Evolutionary conservation across 2,888 invertebrate genomes (phyloP).

Genomic region (Diaperis boleti): DNA sequence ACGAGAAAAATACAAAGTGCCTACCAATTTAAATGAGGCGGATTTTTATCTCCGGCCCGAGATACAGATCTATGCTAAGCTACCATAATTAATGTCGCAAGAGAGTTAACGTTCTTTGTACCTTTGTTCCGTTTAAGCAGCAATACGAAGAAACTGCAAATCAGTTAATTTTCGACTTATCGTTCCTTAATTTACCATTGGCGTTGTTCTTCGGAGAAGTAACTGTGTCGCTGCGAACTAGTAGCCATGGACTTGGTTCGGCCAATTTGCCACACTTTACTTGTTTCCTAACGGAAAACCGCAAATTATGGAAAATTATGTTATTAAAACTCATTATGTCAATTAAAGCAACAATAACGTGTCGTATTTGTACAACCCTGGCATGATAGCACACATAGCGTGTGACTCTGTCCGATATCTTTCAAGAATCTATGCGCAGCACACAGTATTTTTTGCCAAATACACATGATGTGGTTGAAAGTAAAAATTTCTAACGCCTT

Average conservation of each 20-base stretch:
- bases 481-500: slow-evolving; percentile 5
- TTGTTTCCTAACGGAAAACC: slow-evolving; percentile 9
- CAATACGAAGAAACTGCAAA: not conserved
- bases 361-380: slow-evolving; percentile 16
- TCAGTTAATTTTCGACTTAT: not conserved
- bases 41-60: not conserved
- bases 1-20: no score
- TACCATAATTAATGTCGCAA: slow-evolving; percentile 1
- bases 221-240: no score
- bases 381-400: slow-evolving; percentile 10
- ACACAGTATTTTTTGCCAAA: slow-evolving; percentile 14
- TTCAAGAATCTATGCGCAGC: slow-evolving; percentile 13
- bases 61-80: not conserved
- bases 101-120: not conserved
- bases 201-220: not conserved
- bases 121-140: not conserved
- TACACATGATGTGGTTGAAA: slow-evolving; percentile 10
- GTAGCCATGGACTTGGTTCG: not conserved
- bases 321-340: slow-evolving; percentile 23
- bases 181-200: slow-evolving; percentile 11
- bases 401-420: slow-evolving; percentile 8
- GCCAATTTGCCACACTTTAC: not conserved
- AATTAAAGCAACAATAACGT: slow-evolving; percentile 22
- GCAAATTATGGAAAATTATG: slow-evolving; percentile 24
- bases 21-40: not conserved